Evolutionary conservation across 1,140 invertebrate genomes (phyloP), one percentile per base, ranked within the genome.

Genomic region (Bombus confusus): DNA sequence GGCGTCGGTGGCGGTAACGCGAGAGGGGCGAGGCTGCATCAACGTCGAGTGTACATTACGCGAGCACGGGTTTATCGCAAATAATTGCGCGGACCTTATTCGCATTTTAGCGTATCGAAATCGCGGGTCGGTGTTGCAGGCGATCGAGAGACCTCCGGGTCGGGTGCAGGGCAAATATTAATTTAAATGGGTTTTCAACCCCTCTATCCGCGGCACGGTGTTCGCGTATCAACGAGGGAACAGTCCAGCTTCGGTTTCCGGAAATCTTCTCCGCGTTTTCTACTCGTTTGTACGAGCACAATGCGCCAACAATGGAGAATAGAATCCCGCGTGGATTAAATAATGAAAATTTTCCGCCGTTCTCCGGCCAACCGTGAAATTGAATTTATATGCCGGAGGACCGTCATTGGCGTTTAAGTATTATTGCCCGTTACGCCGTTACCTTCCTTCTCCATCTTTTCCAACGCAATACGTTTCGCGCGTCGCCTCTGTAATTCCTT

Each of bases 41-140:
- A 47, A 22, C 39, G 59, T 41, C 31, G 62, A 81, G 79, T 83
- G 66, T 62, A 68, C 66, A 73, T 78, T 75, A 71, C 73, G 74
- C 62, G 80, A 77, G 74, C 77, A 88, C 90, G 86, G 90, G 87
- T 93, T 93, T 93, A 94, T 94, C 91, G 88, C 92, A 93, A 93
- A 94, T 94, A 94, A 94, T 94, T 94, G 89, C 90, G 78, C 81
- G 80, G 72, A 91, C 86, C 90, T 93, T 92, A 88, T 91, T 90
- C 90, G 91, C 88, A 90, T 94, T 93, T 94, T 91, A 91, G 86
- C 92, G 74, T 90, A 89, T 88, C 87, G 88, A 91, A 89, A 91
- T 52, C 86, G 80, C 89, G 80, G 73, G 39, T 18, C 31, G 66
- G 59, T 22, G 25, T 71, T 86, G 39, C 87, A 34, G n/a, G 39